Base-by-base conservation (phyloP, 1,140 invertebrate species). In the Philopotamus ludificatus region DNA sequence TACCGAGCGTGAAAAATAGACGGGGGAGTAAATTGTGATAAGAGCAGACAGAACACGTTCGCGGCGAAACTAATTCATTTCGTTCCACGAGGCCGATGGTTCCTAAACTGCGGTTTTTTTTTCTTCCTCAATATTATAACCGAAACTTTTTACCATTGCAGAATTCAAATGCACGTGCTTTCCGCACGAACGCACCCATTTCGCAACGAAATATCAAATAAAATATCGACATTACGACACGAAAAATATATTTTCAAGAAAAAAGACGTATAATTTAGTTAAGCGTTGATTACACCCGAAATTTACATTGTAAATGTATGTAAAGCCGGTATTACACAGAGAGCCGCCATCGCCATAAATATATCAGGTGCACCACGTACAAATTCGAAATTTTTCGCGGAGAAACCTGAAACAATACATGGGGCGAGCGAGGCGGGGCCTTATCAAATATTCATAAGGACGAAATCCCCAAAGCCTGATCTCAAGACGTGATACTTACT, bases 401-500 rank as follows among this genome's bases (percentile, higher is more conserved):
- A 55, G 51, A 55, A 34, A 42, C 20, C 10, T 21, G 39, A 58
- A 44, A 58, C 55, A 58, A 58, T 58, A 28, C 54, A n/a, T n/a
- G n/a, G 26, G 4, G 21, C 49, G 49, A 25, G 7, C 49, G 8
- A 4, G 28, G 54, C 54, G 39, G 9, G 18, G 28, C 39, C 55
- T 58, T 25, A 58, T 58, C 21, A 58, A 58, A 58, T 44, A 58
- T 58, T 58, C 55, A 58, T 58, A 58, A 58, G 45, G 55, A 9
- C 1, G 41, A 58, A 44, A 58, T 58, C 55, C 55, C 55, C 39
- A 22, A 58, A 58, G 55, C 39, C 55, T 58, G 55, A 44, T 58
- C 28, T 45, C 39, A 21, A 58, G 41, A 58, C 18, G 55, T n/a
- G 55, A 58, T 44, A 58, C 55, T 58, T 58, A 58, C 28, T 58